Evolutionary conservation across 1,140 invertebrate genomes (phyloP), one percentile per base, ranked within the genome.

Genomic region (Piezodorus guildinii): DNA sequence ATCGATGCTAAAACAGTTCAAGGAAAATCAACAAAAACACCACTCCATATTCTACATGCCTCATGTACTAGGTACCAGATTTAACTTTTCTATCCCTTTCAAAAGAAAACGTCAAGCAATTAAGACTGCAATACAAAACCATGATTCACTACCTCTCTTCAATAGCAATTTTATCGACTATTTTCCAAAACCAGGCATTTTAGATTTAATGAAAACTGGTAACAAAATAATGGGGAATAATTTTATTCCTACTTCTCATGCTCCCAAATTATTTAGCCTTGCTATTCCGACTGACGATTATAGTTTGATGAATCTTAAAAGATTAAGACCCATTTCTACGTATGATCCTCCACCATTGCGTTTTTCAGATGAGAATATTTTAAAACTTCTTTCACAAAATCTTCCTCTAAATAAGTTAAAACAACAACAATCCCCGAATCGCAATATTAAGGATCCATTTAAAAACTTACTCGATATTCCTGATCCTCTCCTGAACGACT

Each of bases 11-110:
- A 60, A 44, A 39, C 58, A 60, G 19, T 60, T 17, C 21, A 60
- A n/a, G 16, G 58, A 60, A 43, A 60, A 60, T 17, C 30, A 60
- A 60, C 19, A 25, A 16, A 56, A 56, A 25, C 52, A 56, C 6
- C 17, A 21, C 12, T 23, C 52, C 1, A 23, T 56, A 23, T 21
- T 23, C 17, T 56, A 56, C 23, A 25, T 56, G 23, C 52, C 52
- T 10, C 19, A 4, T 10, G 3, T 56, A 16, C 23, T 56, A 23
- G 52, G 52, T 23, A 5, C 19, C 15, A 56, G 23, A 15, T 56
- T 23, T 56, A 56, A 56, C 23, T 56, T 56, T 56, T 23, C 52
- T 4, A 23, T 56, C 15, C 52, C 52, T 2, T 25, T 23, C 4
- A 56, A 25, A 56, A n/a, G n/a, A n/a, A 56, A 56, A 25, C 19